Evolutionary conservation across 2,888 invertebrate species (phyloP).

Genomic region (Lordiphosa andalusiaca): DNA sequence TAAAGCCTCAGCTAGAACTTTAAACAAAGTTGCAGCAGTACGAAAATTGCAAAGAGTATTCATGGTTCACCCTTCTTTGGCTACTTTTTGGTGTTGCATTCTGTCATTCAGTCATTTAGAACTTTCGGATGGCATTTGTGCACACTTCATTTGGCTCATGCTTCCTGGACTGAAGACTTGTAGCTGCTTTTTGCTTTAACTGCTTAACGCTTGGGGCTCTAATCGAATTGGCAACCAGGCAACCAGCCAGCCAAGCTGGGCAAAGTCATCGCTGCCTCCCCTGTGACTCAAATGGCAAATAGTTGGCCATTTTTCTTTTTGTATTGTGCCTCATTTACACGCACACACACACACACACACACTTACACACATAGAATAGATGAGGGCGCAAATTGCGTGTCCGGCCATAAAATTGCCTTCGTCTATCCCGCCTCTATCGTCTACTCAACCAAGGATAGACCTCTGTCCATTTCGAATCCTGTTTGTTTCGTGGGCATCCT

Average conservation of each 20-base stretch:
- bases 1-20: too few relatives aligned
- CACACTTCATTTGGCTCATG: slow-evolving; percentile 53
- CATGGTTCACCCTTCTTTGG: too few relatives aligned
- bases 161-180: slow-evolving; percentile 46
- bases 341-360: slow-evolving; percentile 44
- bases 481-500: slow-evolving; percentile 55
- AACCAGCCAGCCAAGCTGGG: slow-evolving; percentile 5
- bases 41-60: too few relatives aligned
- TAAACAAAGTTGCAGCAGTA: too few relatives aligned
- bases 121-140: slow-evolving; percentile 53
- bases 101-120: slow-evolving; percentile 4
- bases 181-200: slow-evolving; percentile 35
- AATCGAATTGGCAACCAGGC: slow-evolving; percentile 56
- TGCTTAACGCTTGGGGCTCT: slow-evolving; percentile 57
- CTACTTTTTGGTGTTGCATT: too few relatives aligned
- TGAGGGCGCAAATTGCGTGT: slow-evolving; percentile 65
- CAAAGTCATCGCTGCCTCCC: slow-evolving; percentile 33
- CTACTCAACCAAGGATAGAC: slow-evolving; percentile 43
- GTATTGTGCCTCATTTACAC: slow-evolving; percentile 55
- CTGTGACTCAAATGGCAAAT: slow-evolving; percentile 66
- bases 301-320: slow-evolving; percentile 65
- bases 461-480: slow-evolving; percentile 50
- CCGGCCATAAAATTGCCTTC: slow-evolving; percentile 64
- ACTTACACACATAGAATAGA: slow-evolving; percentile 32
- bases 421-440: slow-evolving; percentile 2